These are phyloP conservation scores for Phenganax marumi DNA, from an alignment of 92 coral and sea anemone species.

Conservation along the genomic window DNA sequence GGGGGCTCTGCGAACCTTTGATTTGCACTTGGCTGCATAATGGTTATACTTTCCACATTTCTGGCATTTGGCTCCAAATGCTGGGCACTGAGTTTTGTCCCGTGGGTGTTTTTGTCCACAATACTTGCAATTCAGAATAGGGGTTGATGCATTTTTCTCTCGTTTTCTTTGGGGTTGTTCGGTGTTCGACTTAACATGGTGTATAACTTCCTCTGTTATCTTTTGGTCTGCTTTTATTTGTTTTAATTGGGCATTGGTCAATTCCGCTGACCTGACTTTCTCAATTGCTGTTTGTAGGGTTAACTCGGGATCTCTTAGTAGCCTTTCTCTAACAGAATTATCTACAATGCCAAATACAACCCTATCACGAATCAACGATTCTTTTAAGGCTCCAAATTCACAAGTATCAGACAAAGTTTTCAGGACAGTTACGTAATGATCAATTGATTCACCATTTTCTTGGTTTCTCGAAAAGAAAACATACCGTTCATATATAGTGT, in stretches of 20 bases:
- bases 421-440: conserved; percentile 51
- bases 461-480: conserved; percentile 56
- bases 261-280: conserved; percentile 46
- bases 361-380: conserved; percentile 58
- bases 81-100: conserved; percentile 48
- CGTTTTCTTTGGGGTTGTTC: conserved; percentile 25
- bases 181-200: conserved; percentile 20
- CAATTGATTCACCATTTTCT: conserved; percentile 49
- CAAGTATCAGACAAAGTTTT: conserved; percentile 53
- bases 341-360: conserved; percentile 52
- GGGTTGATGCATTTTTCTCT: conserved; percentile 31
- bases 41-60: too few relatives aligned
- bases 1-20: too few relatives aligned
- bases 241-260: conserved; percentile 55
- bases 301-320: conserved; percentile 56
- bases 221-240: conserved; percentile 50
- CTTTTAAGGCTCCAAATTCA: conserved; percentile 55
- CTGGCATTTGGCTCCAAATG: conserved; percentile 27
- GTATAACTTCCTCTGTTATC: conserved; percentile 39
- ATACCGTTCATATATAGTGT: conserved; percentile 50
- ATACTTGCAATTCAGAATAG: conserved; percentile 36
- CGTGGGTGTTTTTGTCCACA: conserved; percentile 57
- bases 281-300: conserved; percentile 50
- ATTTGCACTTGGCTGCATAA: too few relatives aligned
- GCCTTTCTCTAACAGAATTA: conserved; percentile 52